phyloP scores from a whole-genome alignment of 2,888 invertebrate genomes.

The Calliopum simillimum region DNA sequence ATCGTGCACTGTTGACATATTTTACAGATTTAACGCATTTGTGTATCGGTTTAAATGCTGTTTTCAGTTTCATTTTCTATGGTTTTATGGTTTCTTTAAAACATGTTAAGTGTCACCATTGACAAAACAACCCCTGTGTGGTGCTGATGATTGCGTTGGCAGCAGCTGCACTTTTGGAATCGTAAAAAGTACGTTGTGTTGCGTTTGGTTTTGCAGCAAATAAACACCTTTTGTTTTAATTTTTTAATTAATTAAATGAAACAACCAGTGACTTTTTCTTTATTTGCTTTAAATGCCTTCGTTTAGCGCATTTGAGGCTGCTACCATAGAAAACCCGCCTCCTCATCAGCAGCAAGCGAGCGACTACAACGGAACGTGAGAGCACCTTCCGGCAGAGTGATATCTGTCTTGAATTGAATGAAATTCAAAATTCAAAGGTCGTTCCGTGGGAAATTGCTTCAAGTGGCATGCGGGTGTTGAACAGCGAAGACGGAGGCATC shows the following conservation, averaged over 20 bases:
- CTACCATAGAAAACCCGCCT: constrained; percentile 24
- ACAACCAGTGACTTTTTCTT: constrained; percentile 21
- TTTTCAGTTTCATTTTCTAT: constrained; percentile 33
- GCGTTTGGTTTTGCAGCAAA: constrained; percentile 18
- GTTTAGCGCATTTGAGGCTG: neutral
- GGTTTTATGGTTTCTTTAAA: constrained; percentile 26
- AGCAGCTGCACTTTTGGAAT: constrained; percentile 33
- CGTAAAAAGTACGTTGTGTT: constrained; percentile 51
- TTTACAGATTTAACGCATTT: neutral
- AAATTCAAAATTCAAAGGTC: constrained; percentile 25
- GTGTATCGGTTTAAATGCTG: constrained; percentile 26
- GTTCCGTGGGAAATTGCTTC: constrained; percentile 60
- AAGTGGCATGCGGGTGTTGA: constrained; percentile 63
- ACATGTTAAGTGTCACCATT: constrained; percentile 7
- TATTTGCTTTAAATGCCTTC: constrained; percentile 21
- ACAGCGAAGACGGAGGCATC: constrained; percentile 23
- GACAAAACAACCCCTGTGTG: constrained; percentile 7
- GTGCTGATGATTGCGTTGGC: constrained; percentile 37
- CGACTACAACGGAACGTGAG: constrained; percentile 35
- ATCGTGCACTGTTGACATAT: too few relatives aligned
- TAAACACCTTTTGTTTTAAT: constrained; percentile 48
- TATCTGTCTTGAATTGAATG: neutral
- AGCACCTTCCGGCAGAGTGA: constrained; percentile 39
- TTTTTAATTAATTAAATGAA: constrained; percentile 37
- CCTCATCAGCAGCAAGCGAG: constrained; percentile 26